phyloP scores from a whole-genome alignment of 1,140 invertebrate genomes.

The Sitodiplosis mosellana region DNA sequence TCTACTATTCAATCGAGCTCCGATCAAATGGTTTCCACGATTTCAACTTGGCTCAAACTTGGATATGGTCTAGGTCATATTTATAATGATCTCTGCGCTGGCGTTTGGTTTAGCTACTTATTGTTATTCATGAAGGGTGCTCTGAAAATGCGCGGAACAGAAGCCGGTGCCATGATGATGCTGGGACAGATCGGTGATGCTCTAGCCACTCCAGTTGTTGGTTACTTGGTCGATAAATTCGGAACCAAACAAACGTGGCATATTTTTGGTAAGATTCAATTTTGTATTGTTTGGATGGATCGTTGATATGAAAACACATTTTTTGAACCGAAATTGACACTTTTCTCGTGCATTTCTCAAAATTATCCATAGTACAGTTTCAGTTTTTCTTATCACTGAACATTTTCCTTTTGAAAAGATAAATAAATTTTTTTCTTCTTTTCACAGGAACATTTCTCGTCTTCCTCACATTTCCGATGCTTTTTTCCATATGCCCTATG shows the following conservation, averaged over 20 bases:
- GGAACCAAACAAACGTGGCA: slow-evolving; percentile 69
- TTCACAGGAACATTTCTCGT: slow-evolving; percentile 38
- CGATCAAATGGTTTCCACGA: neutral
- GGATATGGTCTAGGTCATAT: slow-evolving; percentile 71
- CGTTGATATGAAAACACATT: too few relatives aligned
- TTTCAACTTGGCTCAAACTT: slow-evolving; percentile 27
- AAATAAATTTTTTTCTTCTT: slow-evolving; percentile 3
- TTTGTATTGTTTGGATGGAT: too few relatives aligned
- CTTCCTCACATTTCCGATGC: slow-evolving; percentile 55
- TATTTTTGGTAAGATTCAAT: slow-evolving; percentile 49
- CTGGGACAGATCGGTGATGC: slow-evolving; percentile 67
- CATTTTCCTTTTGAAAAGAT: too few relatives aligned
- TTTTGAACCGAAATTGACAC: too few relatives aligned
- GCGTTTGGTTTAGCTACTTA: slow-evolving; percentile 89
- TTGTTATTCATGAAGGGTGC: slow-evolving; percentile 75
- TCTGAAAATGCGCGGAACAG: slow-evolving; percentile 39
- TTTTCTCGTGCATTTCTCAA: too few relatives aligned
- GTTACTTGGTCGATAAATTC: slow-evolving; percentile 59
- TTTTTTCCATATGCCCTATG: slow-evolving; percentile 51
- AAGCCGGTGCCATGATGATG: slow-evolving; percentile 25
- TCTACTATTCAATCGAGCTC: too few relatives aligned
- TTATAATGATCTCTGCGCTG: slow-evolving; percentile 77
- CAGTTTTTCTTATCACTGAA: too few relatives aligned
- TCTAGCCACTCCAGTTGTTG: slow-evolving; percentile 68
- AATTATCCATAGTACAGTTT: too few relatives aligned